Evolutionary conservation across 2,888 invertebrate species (phyloP).

Genomic region (Drosophila bunnanda): DNA sequence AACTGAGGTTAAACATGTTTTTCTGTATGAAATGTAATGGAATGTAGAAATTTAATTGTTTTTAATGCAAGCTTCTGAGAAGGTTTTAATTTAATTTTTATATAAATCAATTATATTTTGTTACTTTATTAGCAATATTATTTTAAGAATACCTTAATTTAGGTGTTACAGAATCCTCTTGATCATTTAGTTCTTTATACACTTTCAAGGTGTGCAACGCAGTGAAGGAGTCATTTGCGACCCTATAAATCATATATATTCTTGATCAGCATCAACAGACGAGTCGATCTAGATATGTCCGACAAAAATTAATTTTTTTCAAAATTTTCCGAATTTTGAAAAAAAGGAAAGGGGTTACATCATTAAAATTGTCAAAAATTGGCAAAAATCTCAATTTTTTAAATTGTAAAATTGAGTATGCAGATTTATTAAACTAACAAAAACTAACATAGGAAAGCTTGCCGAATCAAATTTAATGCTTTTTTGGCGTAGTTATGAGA

Average conservation of each 20-base stretch:
- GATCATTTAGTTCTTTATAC: no score
- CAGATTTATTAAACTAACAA: no score
- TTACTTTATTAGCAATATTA: neutral
- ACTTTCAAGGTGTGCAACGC: no score
- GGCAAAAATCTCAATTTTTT: no score
- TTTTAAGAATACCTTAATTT: neutral
- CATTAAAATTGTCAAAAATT: no score
- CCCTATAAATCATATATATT: neutral
- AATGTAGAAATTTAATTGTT: neutral
- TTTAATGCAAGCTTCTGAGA: neutral
- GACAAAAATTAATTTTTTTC: no score
- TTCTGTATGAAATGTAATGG: no score
- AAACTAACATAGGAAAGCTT: no score
- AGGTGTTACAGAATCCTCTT: neutral
- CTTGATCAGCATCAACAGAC: neutral
- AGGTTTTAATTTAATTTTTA: neutral
- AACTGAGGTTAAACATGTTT: neutral
- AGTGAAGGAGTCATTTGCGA: neutral
- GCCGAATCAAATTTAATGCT: no score
- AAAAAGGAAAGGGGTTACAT: neutral
- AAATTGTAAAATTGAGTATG: no score
- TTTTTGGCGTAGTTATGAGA: no score
- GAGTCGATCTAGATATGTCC: neutral
- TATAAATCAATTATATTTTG: neutral
- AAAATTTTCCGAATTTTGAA: neutral